Evolutionary conservation across 2,888 invertebrate species (phyloP).

Genomic region (Drosophila siamana): DNA sequence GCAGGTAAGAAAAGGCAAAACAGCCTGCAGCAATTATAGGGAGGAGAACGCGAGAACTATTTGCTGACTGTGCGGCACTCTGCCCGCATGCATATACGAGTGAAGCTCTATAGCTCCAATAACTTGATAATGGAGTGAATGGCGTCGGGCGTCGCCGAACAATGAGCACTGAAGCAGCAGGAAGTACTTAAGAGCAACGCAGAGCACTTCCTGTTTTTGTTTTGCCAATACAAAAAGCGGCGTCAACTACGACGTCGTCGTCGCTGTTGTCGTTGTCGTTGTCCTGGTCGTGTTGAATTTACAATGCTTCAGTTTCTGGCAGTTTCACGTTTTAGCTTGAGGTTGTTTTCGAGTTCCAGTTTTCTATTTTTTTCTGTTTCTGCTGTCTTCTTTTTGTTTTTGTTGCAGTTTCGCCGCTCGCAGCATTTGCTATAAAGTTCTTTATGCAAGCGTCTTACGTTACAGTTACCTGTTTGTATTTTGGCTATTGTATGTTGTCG

Average conservation of each 20-base stretch:
- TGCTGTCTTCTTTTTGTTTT: too few relatives aligned
- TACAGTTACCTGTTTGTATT: constrained; percentile 59
- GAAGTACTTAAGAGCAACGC: constrained; percentile 82
- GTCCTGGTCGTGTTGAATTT: constrained; percentile 69
- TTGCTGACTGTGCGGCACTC: constrained; percentile 35
- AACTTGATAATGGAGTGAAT: constrained; percentile 53
- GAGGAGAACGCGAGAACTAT: constrained; percentile 62
- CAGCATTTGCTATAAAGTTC: constrained; percentile 36
- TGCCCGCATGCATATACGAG: not conserved
- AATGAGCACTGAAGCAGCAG: constrained; percentile 66
- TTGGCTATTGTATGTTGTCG: constrained; percentile 43
- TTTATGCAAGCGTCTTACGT: constrained; percentile 59
- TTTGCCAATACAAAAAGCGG: constrained; percentile 77
- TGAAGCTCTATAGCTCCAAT: constrained; percentile 32
- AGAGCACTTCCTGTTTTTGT: constrained; percentile 83
- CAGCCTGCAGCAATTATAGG: constrained; percentile 66
- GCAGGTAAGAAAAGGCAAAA: constrained; percentile 55
- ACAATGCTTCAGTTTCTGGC: constrained; percentile 61
- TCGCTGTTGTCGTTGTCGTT: constrained; percentile 49
- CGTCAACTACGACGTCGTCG: constrained; percentile 58
- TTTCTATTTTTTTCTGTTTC: constrained; percentile 13
- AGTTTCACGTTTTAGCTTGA: constrained; percentile 44
- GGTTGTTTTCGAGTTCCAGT: constrained; percentile 55
- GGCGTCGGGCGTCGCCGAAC: constrained; percentile 55
- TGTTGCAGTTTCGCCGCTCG: constrained; percentile 9